Conservation (phyloP, 2,797 vertebrate genomes). For the Acipenser oxyrinchus region DNA sequence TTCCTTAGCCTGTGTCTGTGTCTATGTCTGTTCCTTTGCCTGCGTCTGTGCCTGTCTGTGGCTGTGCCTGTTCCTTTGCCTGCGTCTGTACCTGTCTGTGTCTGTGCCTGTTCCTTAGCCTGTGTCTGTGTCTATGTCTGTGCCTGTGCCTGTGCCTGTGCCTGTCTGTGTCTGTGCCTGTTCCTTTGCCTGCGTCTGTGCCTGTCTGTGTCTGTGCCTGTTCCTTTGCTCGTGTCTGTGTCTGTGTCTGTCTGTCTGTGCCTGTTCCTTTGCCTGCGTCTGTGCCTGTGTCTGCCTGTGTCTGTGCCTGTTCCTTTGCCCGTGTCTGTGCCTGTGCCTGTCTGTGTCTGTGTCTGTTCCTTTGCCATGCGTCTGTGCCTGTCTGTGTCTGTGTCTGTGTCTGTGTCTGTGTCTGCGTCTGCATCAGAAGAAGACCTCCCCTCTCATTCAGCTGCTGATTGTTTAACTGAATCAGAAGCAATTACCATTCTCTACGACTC, state of each 20-base stretch:
- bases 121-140: conserved; percentile 6
- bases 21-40: background rate
- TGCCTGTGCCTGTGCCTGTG: background rate
- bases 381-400: no score
- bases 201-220: no score
- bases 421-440: no score
- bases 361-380: background rate
- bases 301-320: background rate
- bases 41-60: background rate
- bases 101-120: background rate
- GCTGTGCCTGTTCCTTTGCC: background rate
- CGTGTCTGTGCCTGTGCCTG: no score
- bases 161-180: conserved; percentile 1
- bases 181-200: background rate
- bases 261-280: conserved; percentile 2
- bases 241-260: background rate
- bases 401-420: no score
- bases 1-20: background rate
- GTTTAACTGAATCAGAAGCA: no score
- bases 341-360: no score
- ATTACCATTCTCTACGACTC: no score
- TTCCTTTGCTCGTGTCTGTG: background rate
- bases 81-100: background rate
- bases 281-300: background rate
- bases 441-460: no score